A percentile compares a stretch with the other conserved stretches of the same genome.
Evolutionary conservation across 1,140 invertebrate species (phyloP).

Genomic region (Cepaea nemoralis): DNA sequence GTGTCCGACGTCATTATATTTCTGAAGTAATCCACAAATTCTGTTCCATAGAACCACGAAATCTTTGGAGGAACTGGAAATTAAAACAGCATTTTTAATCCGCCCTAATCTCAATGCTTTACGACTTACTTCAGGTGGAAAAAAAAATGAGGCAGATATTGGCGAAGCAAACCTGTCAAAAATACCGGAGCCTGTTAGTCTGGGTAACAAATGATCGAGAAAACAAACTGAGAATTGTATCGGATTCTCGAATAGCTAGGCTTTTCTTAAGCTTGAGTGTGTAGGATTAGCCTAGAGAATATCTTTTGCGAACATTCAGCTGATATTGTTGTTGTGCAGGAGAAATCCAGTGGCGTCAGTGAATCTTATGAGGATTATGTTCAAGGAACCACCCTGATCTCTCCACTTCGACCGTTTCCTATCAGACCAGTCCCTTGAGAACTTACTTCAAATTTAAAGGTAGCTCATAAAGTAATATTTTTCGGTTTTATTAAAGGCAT

Average conservation of each 20-base stretch:
- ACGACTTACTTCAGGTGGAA: not conserved
- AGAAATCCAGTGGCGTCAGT: not conserved
- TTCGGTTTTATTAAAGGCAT: too few relatives aligned
- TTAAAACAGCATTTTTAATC: not conserved
- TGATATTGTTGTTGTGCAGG: not conserved
- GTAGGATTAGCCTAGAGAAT: not conserved
- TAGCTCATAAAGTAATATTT: too few relatives aligned
- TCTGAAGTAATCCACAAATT: too few relatives aligned
- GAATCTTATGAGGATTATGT: not conserved
- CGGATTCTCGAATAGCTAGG: conserved; percentile 5
- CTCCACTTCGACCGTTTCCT: not conserved
- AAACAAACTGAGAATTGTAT: conserved; percentile 10
- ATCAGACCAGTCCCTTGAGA: not conserved
- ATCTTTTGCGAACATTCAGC: not conserved
- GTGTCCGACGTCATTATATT: too few relatives aligned
- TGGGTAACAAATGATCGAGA: not conserved
- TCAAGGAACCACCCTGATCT: not conserved
- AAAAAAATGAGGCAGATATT: not conserved
- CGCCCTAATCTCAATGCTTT: not conserved
- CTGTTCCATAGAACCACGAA: too few relatives aligned
- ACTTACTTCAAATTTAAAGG: not conserved
- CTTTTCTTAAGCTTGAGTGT: not conserved
- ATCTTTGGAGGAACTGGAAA: too few relatives aligned
- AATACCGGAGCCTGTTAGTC: not conserved
- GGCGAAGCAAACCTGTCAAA: not conserved